These are phyloP conservation scores for Tetragonula carbonaria DNA, from an alignment of 2,888 invertebrate species.

Conservation along the genomic window DNA sequence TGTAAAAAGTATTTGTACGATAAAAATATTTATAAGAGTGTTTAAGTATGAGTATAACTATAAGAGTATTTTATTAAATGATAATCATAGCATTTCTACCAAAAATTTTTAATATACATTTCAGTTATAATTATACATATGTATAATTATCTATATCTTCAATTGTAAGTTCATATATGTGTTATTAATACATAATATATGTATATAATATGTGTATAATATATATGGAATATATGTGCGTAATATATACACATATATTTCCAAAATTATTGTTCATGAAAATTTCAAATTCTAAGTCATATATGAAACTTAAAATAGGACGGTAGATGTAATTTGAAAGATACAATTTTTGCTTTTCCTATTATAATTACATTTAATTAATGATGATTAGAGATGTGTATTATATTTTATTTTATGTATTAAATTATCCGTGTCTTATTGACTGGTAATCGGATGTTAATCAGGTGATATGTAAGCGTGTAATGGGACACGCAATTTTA, in stretches of 20 bases:
- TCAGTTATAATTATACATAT: too few relatives aligned
- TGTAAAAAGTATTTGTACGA: too few relatives aligned
- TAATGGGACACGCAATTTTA: slow-evolving; percentile 14
- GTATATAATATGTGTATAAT: neutral
- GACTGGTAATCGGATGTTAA: slow-evolving; percentile 22
- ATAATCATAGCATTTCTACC: too few relatives aligned
- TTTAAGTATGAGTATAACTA: too few relatives aligned
- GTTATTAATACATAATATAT: too few relatives aligned
- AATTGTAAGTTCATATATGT: too few relatives aligned
- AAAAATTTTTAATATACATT: too few relatives aligned
- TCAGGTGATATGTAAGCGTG: slow-evolving; percentile 2
- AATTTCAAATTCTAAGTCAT: neutral
- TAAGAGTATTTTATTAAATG: too few relatives aligned
- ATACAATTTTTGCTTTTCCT: neutral
- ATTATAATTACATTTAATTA: neutral
- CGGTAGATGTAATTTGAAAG: neutral
- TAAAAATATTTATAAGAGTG: too few relatives aligned
- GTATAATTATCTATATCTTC: too few relatives aligned
- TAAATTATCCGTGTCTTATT: neutral
- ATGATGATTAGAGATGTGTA: neutral
- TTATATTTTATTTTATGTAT: neutral
- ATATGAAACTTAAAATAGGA: neutral
- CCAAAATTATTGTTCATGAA: too few relatives aligned
- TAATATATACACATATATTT: neutral
- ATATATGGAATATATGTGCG: too few relatives aligned